Conservation (phyloP, 2,797 vertebrate species). For the Lacerta viridis region DNA sequence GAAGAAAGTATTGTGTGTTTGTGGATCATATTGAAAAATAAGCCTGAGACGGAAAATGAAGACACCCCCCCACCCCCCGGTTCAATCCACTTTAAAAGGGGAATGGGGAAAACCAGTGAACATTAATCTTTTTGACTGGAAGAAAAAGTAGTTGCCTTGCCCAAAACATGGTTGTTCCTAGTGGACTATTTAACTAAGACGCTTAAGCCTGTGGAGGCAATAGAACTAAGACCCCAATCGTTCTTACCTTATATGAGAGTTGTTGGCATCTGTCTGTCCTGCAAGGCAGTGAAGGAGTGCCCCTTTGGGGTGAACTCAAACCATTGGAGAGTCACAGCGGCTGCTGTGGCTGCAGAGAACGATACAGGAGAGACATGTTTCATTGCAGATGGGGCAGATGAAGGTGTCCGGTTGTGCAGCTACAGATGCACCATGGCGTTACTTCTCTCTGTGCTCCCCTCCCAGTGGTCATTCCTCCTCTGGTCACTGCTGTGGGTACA, state of each 20-base stretch:
- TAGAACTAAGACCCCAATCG: not conserved
- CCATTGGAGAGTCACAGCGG: too few species aligned
- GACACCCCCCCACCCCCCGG: conserved; percentile 48
- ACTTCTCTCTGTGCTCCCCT: too few species aligned
- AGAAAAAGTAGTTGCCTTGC: conserved; percentile 55
- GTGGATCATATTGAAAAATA: conserved; percentile 54
- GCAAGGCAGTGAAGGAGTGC: too few species aligned
- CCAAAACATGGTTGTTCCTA: conserved; percentile 34
- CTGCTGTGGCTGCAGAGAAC: too few species aligned
- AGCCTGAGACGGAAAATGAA: conserved; percentile 64
- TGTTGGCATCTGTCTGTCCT: too few species aligned
- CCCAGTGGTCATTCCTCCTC: too few species aligned
- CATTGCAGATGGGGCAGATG: too few species aligned
- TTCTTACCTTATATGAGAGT: not conserved
- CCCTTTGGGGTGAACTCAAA: too few species aligned
- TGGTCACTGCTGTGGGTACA: too few species aligned
- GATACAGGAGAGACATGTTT: too few species aligned
- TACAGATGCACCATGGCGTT: too few species aligned
- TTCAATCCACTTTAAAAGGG: conserved; percentile 61
- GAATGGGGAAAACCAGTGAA: conserved; percentile 66
- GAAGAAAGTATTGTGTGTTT: conserved; percentile 63
- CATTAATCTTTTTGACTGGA: conserved; percentile 74
- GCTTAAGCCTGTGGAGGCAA: not conserved
- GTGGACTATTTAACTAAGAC: not conserved
- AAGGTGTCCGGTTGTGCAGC: too few species aligned